A percentile compares a stretch with the other conserved stretches of the same genome.
phyloP scores from a whole-genome alignment of 2,113 vertebrate species.

The Phalacrocorax brasilianus region DNA sequence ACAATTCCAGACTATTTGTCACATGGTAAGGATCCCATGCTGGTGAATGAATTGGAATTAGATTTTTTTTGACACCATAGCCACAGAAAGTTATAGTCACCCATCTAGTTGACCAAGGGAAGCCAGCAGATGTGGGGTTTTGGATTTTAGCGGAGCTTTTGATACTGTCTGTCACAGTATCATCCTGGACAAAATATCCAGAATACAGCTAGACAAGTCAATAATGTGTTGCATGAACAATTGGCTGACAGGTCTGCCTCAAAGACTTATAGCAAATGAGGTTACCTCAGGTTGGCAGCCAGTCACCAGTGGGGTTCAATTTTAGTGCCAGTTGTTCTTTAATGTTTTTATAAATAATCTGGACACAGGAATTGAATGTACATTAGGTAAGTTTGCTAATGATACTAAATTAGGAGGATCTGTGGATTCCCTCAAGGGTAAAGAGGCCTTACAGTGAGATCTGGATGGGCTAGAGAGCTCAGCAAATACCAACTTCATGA shows the following conservation, averaged over 20 bases:
- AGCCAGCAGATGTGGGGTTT: not conserved
- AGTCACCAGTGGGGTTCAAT: not conserved
- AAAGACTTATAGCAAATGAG: not conserved
- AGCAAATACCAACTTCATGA: rapidly evolving
- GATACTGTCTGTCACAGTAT: not conserved
- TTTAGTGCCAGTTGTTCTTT: not conserved
- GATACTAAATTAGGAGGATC: not conserved
- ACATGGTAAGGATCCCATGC: not conserved
- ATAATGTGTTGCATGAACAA: rapidly evolving
- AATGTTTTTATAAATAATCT: not conserved
- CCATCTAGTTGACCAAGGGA: not conserved
- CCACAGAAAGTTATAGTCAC: not conserved
- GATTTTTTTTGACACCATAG: not conserved
- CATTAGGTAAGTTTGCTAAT: not conserved
- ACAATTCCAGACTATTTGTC: not conserved
- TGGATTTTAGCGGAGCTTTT: not conserved
- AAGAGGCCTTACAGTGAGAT: not conserved
- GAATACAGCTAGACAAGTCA: not conserved
- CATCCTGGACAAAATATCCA: not conserved
- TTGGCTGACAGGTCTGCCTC: rapidly evolving
- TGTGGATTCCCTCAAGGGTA: not conserved
- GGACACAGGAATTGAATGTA: not conserved
- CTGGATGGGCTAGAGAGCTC: not conserved
- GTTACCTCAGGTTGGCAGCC: not conserved
- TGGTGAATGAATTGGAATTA: not conserved